Evolutionary conservation across 2,113 vertebrate genomes (phyloP), one percentile per base, ranked within the genome.

Genomic region (Megaceryle maxima): DNA sequence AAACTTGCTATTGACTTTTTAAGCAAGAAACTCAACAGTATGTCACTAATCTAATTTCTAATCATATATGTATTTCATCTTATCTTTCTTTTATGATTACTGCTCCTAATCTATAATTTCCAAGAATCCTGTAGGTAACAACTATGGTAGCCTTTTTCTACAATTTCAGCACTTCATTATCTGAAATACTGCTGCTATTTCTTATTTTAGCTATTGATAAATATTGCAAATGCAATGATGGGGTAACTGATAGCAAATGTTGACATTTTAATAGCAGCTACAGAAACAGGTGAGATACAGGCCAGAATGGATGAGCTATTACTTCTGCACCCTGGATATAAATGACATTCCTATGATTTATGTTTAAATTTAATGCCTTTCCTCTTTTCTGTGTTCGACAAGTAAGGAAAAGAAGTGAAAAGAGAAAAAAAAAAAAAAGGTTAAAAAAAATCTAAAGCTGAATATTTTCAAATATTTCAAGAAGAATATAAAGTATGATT

Each of bases 181-280:
- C 24, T 79, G 77, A 94, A 95, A 84, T 53, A 44, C 7, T 51
- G 72, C 18, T 48, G 9, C 12, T 63, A 33, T 68, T 90, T 82
- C 35, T 68, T 78, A 56, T n/a, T 91, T 80, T 66, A 75, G 16
- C 6, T 68, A 10, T n/a, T 48, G 29, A 94, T 29, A 92, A 87
- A 78, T 55, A 90, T 28, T 55, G 18, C 31, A 87, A 41, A 46
- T 31, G 43, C 1, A 2, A 44, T 59, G 33, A 37, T 78, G 48
- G 8, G 13, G 7, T 70, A 92, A 94, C 63, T 87, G 43, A 90
- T 46, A 74, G 46, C 22, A 83, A 66, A 92, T 35, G 29, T 3
- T 90, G 72, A 50, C 83, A 92, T 92, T 86, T 92, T 80, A 82
- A 80, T 57, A 93, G 70, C 44, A 85, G 37, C 46, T 63, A 87